These are phyloP conservation scores for Pogonomyrmex barbatus DNA, from an alignment of 1,140 invertebrate species.

Conservation along the genomic window DNA sequence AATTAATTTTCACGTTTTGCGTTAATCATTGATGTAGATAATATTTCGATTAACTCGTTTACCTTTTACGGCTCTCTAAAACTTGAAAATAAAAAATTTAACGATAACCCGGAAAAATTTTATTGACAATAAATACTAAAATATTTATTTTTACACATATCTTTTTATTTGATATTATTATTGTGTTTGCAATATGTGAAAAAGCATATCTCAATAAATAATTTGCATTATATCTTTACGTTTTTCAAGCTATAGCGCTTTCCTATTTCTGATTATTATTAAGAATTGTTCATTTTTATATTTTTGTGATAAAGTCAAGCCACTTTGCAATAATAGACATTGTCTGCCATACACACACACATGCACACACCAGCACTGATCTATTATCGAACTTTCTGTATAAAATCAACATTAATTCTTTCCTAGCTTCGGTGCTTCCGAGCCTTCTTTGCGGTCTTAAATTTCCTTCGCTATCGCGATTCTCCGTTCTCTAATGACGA, in stretches of 20 bases:
- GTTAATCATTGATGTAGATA: not conserved
- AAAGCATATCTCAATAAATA: not conserved
- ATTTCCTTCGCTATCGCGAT: constrained; percentile 32
- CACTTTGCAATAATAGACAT: not conserved
- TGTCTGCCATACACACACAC: not conserved
- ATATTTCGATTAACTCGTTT: not conserved
- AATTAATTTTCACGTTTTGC: not conserved
- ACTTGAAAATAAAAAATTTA: constrained; percentile 9
- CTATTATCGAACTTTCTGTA: constrained; percentile 42
- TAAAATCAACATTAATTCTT: constrained; percentile 53
- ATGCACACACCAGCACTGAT: not conserved
- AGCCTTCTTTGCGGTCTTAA: constrained; percentile 11
- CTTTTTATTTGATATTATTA: not conserved
- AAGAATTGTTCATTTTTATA: not conserved
- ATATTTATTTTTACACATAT: not conserved
- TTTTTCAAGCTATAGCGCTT: not conserved
- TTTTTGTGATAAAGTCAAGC: not conserved
- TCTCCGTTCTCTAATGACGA: constrained; percentile 10
- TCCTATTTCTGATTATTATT: not conserved
- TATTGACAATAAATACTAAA: not conserved
- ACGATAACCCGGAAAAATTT: not conserved
- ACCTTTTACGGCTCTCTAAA: not conserved
- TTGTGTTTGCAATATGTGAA: not conserved
- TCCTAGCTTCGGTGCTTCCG: not conserved
- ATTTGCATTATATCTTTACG: not conserved